Conservation (phyloP, 2,888 invertebrate genomes). For the Lissocephala sabroskyi region DNA sequence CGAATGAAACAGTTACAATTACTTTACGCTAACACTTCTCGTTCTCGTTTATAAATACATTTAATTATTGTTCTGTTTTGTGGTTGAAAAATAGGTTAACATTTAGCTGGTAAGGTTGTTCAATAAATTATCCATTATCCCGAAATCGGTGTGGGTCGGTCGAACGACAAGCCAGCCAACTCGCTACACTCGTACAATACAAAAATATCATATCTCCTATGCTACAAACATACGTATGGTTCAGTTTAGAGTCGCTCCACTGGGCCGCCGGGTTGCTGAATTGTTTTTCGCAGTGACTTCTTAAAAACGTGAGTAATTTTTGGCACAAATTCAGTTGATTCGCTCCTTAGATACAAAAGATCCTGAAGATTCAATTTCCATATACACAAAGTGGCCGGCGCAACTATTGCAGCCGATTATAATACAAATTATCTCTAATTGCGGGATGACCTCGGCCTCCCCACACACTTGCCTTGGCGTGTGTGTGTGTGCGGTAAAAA, state of each 20-base stretch:
- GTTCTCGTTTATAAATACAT: slow-evolving; percentile 4
- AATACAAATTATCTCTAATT: no score
- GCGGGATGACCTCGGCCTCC: no score
- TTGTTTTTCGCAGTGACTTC: slow-evolving; percentile 14
- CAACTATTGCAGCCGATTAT: no score
- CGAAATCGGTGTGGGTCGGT: no score
- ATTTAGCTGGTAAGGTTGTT: slow-evolving; percentile 4
- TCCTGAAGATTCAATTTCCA: no score
- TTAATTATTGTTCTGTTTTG: slow-evolving; percentile 31
- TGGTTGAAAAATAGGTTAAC: slow-evolving; percentile 24
- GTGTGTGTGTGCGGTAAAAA: no score
- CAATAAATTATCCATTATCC: background rate
- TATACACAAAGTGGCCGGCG: no score
- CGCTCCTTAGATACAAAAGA: background rate
- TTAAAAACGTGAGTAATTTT: slow-evolving; percentile 21
- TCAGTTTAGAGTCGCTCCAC: slow-evolving; percentile 20
- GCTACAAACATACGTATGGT: slow-evolving; percentile 6
- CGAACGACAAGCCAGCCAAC: slow-evolving; percentile 34
- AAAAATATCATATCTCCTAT: background rate
- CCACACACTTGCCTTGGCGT: no score
- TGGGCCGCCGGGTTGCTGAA: slow-evolving; percentile 24
- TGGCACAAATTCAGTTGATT: slow-evolving; percentile 56
- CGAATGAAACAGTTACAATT: slow-evolving; percentile 1
- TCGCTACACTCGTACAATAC: slow-evolving; percentile 31
- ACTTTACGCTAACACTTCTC: slow-evolving; percentile 3